Conservation (phyloP, 1,140 invertebrate species). For the Brachionus rubens region DNA sequence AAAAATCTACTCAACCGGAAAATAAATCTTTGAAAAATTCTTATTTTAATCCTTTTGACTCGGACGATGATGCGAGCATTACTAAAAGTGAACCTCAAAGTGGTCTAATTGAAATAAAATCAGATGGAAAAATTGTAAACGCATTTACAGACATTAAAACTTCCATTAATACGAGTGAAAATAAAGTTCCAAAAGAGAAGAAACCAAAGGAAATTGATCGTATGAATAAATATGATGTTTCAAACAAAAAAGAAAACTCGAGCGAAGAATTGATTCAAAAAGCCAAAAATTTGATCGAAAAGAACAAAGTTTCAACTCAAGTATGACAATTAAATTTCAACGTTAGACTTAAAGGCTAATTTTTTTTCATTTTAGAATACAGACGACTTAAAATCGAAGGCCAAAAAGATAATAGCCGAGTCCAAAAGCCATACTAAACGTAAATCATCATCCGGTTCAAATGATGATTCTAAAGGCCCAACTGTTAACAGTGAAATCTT, state of each 20-base stretch:
- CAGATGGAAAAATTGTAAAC: not conserved
- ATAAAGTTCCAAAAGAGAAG: not conserved
- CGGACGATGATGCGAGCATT: not conserved
- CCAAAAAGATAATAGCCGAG: not conserved
- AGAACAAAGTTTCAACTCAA: not conserved
- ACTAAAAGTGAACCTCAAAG: too few relatives aligned
- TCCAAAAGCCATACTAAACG: not conserved
- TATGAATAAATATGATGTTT: too few relatives aligned
- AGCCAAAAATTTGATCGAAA: slow-evolving; percentile 1
- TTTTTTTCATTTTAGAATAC: not conserved
- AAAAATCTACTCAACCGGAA: not conserved
- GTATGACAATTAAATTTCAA: not conserved
- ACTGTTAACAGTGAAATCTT: not conserved
- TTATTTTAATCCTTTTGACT: slow-evolving; percentile 26
- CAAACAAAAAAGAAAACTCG: not conserved
- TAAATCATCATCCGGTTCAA: not conserved
- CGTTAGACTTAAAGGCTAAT: too few relatives aligned
- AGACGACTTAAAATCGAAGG: slow-evolving; percentile 1
- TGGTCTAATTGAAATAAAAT: not conserved
- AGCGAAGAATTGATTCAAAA: slow-evolving; percentile 24
- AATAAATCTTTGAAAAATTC: not conserved
- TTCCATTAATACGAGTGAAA: not conserved
- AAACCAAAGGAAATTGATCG: too few relatives aligned
- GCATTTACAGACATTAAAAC: too few relatives aligned
- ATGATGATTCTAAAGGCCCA: not conserved